Conservation (phyloP, 2,113 vertebrate species). For the Coregonus clupeaformis region DNA sequence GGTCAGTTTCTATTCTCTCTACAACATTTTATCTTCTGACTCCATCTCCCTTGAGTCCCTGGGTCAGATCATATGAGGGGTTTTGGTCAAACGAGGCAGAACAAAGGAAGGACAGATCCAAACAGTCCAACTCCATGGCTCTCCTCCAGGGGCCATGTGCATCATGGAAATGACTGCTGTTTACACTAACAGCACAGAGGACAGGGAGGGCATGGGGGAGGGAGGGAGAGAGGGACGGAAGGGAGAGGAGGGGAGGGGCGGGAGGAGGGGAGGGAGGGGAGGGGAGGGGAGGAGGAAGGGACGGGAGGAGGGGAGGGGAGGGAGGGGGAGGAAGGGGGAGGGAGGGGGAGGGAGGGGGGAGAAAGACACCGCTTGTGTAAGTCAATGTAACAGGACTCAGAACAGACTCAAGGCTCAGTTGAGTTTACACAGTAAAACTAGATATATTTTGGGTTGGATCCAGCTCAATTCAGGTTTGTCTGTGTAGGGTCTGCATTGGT, state of each 20-base stretch:
- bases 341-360: too few relatives aligned
- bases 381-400: too few relatives aligned
- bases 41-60: neutral
- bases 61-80: constrained; percentile 1
- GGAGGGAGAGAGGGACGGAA: neutral
- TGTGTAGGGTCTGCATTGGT: too few relatives aligned
- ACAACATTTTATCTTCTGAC: neutral
- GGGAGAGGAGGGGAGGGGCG: too few relatives aligned
- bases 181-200: constrained; percentile 8
- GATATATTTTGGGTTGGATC: too few relatives aligned
- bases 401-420: too few relatives aligned
- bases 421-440: too few relatives aligned
- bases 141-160: constrained; percentile 3
- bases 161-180: constrained; percentile 14
- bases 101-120: constrained; percentile 13
- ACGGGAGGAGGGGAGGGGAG: too few relatives aligned
- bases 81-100: constrained; percentile 21
- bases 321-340: too few relatives aligned
- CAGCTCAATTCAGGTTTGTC: too few relatives aligned
- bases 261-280: too few relatives aligned
- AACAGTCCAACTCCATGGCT: constrained; percentile 3
- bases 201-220: neutral
- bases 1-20: neutral
- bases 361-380: neutral
- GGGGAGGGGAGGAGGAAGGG: too few relatives aligned